Conservation (phyloP, 1,140 invertebrate genomes). For the Sycobia sp. region DNA sequence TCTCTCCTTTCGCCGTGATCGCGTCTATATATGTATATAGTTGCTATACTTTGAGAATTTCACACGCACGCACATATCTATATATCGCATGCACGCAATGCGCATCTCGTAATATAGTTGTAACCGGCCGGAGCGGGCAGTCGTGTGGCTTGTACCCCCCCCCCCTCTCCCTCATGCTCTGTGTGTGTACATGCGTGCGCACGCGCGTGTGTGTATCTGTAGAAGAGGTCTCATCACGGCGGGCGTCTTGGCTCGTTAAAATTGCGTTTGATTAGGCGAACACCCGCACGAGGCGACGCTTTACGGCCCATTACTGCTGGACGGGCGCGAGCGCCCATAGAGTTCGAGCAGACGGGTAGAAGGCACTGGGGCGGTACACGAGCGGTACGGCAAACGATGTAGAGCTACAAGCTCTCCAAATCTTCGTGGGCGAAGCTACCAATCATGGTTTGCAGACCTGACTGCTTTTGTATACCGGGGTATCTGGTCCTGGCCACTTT, state of each 20-base stretch:
- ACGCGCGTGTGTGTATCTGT: too few relatives aligned
- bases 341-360: too few relatives aligned
- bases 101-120: slow-evolving; percentile 27
- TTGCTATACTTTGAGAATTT: too few relatives aligned
- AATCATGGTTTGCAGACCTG: too few relatives aligned
- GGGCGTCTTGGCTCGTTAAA: slow-evolving; percentile 39
- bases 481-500: too few relatives aligned
- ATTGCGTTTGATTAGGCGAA: slow-evolving; percentile 39
- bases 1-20: too few relatives aligned
- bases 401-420: slow-evolving; percentile 1
- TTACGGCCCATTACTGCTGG: slow-evolving; percentile 34
- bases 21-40: too few relatives aligned
- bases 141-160: too few relatives aligned
- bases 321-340: background rate
- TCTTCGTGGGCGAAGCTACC: background rate
- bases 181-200: too few relatives aligned
- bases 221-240: background rate
- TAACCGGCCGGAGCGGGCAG: background rate
- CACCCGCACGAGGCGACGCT: slow-evolving; percentile 14
- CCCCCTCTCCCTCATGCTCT: too few relatives aligned
- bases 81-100: background rate
- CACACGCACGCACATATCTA: too few relatives aligned
- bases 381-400: background rate
- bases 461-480: too few relatives aligned
- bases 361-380: background rate